Base-by-base conservation (phyloP, 2,113 vertebrate genomes). In the Anser cygnoides region DNA sequence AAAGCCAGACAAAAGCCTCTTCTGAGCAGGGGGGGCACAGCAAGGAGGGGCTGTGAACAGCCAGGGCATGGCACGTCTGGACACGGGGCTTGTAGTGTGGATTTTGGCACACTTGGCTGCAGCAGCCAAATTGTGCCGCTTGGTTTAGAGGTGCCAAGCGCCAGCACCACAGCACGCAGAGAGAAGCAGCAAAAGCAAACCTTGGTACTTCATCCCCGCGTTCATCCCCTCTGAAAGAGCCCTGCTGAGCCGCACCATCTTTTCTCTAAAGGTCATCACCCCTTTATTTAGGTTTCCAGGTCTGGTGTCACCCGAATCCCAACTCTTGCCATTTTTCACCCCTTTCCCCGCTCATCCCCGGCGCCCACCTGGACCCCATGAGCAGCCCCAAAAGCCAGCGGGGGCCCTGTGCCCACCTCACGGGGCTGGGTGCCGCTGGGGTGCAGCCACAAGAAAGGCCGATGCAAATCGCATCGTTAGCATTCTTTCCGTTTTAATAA, bases 401-500 rank as follows among this genome's bases (percentile, higher is more conserved):
- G 50, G 50, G 50, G 23, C 66, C 75, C 87, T 1, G 25, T 44
- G 11, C 35, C 18, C 23, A 19, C 35, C 50, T 52, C 50, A 19
- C 35, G 12, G 35, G 26, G 50, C 70, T 18, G 15, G 39, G 62
- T 65, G 62, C 62, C 26, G 14, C 75, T 6, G 4, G 68, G 86
- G 10, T 11, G 23, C 57, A 95, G 87, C 94, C 96, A 95, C 95
- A 92, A 95, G 84, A 96, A 95, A 96, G 92, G 86, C 66, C 15
- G 1, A 31, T 35, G 91, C 89, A 95, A 96, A 96, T 94, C 70
- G n/a, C 89, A 92, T 93, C 92, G 77, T 95, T 95, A 96, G 93
- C 95, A 92, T 95, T 96, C 95, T 66, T 96, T 93, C 96, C 81
- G 77, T 96, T 94, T 92, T 95, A 96, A 96, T 94, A 96, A 96